Evolutionary conservation across 2,797 vertebrate species (phyloP).

Genomic region (Megaceryle alcyon): DNA sequence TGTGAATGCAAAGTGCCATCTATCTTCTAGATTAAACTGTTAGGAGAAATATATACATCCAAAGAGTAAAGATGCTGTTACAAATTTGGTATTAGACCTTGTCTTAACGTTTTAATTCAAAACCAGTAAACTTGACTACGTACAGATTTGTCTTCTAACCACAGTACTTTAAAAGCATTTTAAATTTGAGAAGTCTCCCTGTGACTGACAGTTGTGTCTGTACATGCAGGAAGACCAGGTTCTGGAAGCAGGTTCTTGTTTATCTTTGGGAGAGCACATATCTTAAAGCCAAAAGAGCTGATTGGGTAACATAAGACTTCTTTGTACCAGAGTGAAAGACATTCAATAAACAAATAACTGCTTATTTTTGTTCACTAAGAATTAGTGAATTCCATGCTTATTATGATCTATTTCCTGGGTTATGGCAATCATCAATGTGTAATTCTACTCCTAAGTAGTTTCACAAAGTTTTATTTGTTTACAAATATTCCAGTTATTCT

Average conservation of each 20-base stretch:
- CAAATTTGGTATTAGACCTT: background rate
- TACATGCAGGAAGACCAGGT: background rate
- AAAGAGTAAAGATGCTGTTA: background rate
- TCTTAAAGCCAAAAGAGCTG: background rate
- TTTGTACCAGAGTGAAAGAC: background rate
- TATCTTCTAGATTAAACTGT: conserved; percentile 29
- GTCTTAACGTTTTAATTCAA: background rate
- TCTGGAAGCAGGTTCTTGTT: background rate
- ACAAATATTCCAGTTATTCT: background rate
- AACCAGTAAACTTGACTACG: background rate
- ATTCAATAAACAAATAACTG: background rate
- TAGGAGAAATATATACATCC: background rate
- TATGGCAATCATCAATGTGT: accelerated
- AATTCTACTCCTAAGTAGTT: background rate
- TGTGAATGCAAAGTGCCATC: conserved; percentile 45
- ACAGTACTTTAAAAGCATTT: background rate
- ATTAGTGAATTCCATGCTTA: background rate
- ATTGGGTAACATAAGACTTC: background rate
- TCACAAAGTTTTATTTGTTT: background rate
- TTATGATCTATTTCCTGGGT: background rate
- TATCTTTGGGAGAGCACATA: background rate
- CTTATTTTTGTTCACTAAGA: background rate
- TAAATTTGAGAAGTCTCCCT: background rate
- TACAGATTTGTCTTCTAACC: background rate
- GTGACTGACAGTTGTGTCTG: background rate